These are phyloP conservation scores for Spodoptera picta DNA, from an alignment of 2,888 invertebrate genomes.

Conservation along the genomic window DNA sequence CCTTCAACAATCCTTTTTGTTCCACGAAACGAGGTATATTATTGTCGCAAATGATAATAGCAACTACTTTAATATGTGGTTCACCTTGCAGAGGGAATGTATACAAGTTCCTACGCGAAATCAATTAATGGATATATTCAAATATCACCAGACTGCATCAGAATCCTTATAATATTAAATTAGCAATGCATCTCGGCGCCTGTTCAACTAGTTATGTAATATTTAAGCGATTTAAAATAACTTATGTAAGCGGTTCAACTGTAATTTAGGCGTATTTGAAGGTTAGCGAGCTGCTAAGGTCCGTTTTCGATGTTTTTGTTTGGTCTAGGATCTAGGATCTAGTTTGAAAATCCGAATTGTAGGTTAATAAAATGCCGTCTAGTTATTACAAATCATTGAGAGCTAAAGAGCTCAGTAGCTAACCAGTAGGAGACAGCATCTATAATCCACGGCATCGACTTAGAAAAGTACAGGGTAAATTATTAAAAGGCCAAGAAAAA, in stretches of 20 bases:
- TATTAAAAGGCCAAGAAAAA: too few species aligned
- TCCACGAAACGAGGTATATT: constrained; percentile 16
- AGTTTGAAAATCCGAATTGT: too few species aligned
- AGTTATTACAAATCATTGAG: too few species aligned
- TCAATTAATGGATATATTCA: constrained; percentile 18
- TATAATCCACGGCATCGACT: too few species aligned
- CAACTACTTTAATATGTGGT: constrained; percentile 46
- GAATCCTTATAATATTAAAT: constrained; percentile 27
- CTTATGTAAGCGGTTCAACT: too few species aligned
- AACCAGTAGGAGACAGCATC: too few species aligned
- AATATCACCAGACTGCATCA: constrained; percentile 30
- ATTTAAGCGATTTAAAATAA: constrained; percentile 10
- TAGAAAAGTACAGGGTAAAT: too few species aligned
- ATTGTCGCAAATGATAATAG: constrained; percentile 36
- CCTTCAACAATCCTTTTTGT: constrained; percentile 15
- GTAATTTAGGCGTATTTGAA: constrained; percentile 23
- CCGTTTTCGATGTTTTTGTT: neutral
- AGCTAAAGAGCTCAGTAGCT: too few species aligned
- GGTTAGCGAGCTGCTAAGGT: constrained; percentile 13
- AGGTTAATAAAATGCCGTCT: too few species aligned
- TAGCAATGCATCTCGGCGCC: constrained; percentile 25
- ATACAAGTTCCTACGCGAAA: constrained; percentile 42
- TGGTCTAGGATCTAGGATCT: too few species aligned
- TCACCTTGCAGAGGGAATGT: constrained; percentile 64
- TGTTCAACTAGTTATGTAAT: constrained; percentile 38